Base-by-base conservation (phyloP, 2,113 vertebrate genomes). In the Gobiocypris rarus region DNA sequence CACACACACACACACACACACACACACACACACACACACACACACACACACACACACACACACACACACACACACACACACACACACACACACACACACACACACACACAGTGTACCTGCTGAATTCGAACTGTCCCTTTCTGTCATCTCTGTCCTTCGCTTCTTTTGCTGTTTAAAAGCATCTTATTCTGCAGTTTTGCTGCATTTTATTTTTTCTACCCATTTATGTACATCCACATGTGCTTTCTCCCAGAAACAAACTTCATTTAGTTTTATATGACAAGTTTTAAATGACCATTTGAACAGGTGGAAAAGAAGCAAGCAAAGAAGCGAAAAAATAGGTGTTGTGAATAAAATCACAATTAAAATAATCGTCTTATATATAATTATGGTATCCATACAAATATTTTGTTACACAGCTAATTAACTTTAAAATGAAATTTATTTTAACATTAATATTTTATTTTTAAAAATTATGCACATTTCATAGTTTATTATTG, bases 81-180 rank as follows among this genome's bases (percentile, higher is more conserved):
- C 31, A 31, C 31, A 31, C 31, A 31, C 31, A 31, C 31, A 31
- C 31, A 31, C 31, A 31, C 31, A 31, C 31, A 31, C 63, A 67
- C 79, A 84, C 84, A 88, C 83, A 24, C 41, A 45, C 41, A 63
- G 84, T 86, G 86, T 84, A 87, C 81, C 83, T 85, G 63, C 75
- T 82, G 41, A 52, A 48, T 43, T 61, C n/a, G n/a, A n/a, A n/a
- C n/a, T n/a, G n/a, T n/a, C 22, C 54, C 14, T 31, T 56, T 43
- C 10, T 38, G 45, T 67, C 28, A 58, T 43, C n/a, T n/a, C 34
- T 67, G 19, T 59, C 1, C 22, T 41, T 54, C 5, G 14, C 10
- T 83, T 38, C 19, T 9, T 5, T 31, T n/a, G n/a, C n/a, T n/a
- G n/a, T n/a, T n/a, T n/a, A n/a, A n/a, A n/a, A n/a, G n/a, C n/a